Conservation (phyloP, 2,888 invertebrate genomes). For the Tigriopus californicus region DNA sequence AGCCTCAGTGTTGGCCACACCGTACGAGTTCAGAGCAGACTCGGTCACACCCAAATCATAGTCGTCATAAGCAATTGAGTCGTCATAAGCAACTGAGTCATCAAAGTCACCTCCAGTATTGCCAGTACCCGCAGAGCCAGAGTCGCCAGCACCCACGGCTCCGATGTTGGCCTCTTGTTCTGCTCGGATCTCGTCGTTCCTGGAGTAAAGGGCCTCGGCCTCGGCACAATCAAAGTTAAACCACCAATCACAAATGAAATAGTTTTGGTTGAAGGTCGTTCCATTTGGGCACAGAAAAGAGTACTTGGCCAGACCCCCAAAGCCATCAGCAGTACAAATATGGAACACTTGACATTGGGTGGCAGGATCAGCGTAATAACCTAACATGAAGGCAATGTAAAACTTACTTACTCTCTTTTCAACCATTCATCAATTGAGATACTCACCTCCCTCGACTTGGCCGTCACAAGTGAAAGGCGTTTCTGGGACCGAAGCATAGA, state of each 20-base stretch:
- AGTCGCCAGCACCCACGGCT: neutral
- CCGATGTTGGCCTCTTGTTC: constrained; percentile 5
- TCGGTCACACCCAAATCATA: no score
- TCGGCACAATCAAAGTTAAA: constrained; percentile 16
- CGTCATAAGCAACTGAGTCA: no score
- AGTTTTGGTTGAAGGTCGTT: constrained; percentile 14
- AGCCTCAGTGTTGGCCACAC: no score
- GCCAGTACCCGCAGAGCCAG: no score
- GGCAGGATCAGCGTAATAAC: constrained; percentile 15
- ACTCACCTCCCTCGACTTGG: constrained; percentile 10
- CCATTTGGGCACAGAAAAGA: constrained; percentile 14
- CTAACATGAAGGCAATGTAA: neutral
- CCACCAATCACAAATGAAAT: constrained; percentile 16
- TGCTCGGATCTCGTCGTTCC: constrained; percentile 13
- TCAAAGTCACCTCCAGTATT: no score
- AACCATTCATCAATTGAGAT: no score
- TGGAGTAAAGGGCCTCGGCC: constrained; percentile 12
- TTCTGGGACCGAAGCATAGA: constrained; percentile 5
- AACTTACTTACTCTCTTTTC: neutral
- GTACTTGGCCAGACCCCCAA: constrained; percentile 13
- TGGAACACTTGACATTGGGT: constrained; percentile 14
- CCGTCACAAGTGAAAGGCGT: constrained; percentile 6
- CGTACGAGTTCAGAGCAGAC: no score
- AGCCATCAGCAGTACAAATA: constrained; percentile 14
- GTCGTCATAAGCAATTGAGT: no score